Evolutionary conservation across 2,113 vertebrate species (phyloP), one percentile per base, ranked within the genome.

Genomic region (Copsychus sechellarum): DNA sequence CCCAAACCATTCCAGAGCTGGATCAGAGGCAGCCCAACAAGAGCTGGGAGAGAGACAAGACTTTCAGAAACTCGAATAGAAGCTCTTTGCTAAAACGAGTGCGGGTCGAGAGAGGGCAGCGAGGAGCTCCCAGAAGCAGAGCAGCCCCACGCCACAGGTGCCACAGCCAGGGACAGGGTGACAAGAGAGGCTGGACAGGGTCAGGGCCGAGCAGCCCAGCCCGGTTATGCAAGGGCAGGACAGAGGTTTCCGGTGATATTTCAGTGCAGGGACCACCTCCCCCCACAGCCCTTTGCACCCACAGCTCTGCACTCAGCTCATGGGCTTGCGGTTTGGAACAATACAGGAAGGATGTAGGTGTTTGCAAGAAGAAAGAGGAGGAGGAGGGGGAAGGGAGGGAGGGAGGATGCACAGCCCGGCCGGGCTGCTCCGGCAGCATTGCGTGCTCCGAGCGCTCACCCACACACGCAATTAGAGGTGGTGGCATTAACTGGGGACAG

Each of bases 291-390:
- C 88, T 93, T n/a, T 67, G 76, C 73, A 21, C 67, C 65, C 58
- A 0, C 65, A 1, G 72, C 42, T 65, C 21, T 7, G 76, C 86
- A 73, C 94, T 95, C 97, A 91, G 97, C 90, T 97, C 88, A 85
- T 86, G 81, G 48, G 96, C 95, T 94, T 98, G 98, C 40, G 98
- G 97, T 98, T 95, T 86, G 97, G 91, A 93, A 85, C 90, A 96
- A 97, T 90, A 97, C 98, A 98, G 98, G 98, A 99, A 99, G 94
- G 91, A 98, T 97, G 98, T 98, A 97, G 98, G 98, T 95, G 98
- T 98, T 98, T 98, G 98, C 98, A 97, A 98, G 98, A 94, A 91
- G 71, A 86, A 81, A 66, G 82, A 89, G 83, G 22, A 40, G 47
- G 80, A 81, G 81, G 88, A 71, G 91, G 62, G 8, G 45, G 31